Percentiles rank a stretch among this genome's conserved stretches.
phyloP scores from a whole-genome alignment of 2,797 vertebrate genomes.

The Pseudochaenichthys georgianus region DNA sequence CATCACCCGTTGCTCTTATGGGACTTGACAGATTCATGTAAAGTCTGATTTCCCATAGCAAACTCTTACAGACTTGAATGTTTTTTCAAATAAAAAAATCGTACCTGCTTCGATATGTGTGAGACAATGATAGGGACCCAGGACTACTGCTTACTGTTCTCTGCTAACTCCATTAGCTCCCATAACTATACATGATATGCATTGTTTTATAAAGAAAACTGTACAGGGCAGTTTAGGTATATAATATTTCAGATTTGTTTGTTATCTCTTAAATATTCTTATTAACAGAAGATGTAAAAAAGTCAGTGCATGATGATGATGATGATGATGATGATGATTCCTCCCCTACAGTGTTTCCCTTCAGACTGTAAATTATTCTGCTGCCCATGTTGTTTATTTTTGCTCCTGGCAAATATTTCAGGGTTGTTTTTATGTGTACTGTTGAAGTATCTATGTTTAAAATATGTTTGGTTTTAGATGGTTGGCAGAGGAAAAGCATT shows the following conservation, averaged over 20 bases:
- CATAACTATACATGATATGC: slow-evolving; percentile 84
- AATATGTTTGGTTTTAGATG: slow-evolving; percentile 71
- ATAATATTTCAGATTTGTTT: slow-evolving; percentile 90
- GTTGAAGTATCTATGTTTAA: slow-evolving; percentile 71
- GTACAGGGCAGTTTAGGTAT: slow-evolving; percentile 95
- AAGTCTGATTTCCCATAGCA: slow-evolving; percentile 19
- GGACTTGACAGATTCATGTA: slow-evolving; percentile 33
- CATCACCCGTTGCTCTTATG: slow-evolving; percentile 32
- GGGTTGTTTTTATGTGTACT: slow-evolving; percentile 77
- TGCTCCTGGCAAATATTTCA: slow-evolving; percentile 91
- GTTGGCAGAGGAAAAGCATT: slow-evolving; percentile 76
- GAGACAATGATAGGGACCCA: slow-evolving; percentile 89
- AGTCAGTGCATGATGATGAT: slow-evolving; percentile 92
- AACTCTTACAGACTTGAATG: slow-evolving; percentile 21
- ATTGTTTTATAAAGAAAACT: slow-evolving; percentile 91
- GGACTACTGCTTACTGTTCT: slow-evolving; percentile 84
- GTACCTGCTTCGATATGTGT: slow-evolving; percentile 89
- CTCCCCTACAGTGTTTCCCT: slow-evolving; percentile 83
- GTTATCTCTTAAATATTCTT: slow-evolving; percentile 90
- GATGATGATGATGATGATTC: slow-evolving; percentile 81
- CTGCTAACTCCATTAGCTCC: slow-evolving; percentile 86
- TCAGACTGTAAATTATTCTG: slow-evolving; percentile 97
- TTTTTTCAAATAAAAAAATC: slow-evolving; percentile 28
- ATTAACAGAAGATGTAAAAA: slow-evolving; percentile 99
- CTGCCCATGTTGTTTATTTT: slow-evolving; percentile 81